Conservation (phyloP, 37 sponge, comb jelly and placozoan genomes). For the Eunapius fragilis region DNA sequence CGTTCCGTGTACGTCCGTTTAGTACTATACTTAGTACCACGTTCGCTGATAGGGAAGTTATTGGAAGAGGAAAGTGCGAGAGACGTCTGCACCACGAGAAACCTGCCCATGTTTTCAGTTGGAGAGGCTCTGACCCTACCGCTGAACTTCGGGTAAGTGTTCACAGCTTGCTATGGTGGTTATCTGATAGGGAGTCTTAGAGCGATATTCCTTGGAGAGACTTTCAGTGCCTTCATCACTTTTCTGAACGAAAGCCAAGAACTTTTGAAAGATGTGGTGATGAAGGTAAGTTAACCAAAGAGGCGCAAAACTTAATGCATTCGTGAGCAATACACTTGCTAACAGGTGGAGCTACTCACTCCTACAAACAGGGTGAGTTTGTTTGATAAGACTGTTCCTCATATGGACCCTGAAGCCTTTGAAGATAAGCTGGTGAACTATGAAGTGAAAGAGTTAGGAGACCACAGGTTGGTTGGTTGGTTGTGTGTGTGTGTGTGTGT, state of each 20-base stretch:
- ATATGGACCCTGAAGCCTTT: slow-evolving; percentile 56
- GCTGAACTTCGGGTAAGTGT: slow-evolving; percentile 55
- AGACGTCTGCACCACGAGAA: slow-evolving; percentile 21
- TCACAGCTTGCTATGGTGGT: background rate
- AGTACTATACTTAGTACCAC: background rate
- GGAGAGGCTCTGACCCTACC: slow-evolving; percentile 47
- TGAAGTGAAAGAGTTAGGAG: slow-evolving; percentile 83
- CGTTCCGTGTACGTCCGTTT: background rate
- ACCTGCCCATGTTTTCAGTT: slow-evolving; percentile 20
- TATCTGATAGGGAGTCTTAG: background rate
- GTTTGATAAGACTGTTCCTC: slow-evolving; percentile 4
- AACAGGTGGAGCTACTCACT: slow-evolving; percentile 83
- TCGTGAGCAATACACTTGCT: background rate
- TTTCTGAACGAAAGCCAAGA: slow-evolving; percentile 80
- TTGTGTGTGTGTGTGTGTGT: slow-evolving; percentile 4
- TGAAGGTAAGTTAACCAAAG: slow-evolving; percentile 51
- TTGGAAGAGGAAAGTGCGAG: slow-evolving; percentile 19
- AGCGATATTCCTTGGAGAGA: slow-evolving; percentile 83
- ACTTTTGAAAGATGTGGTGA: slow-evolving; percentile 59
- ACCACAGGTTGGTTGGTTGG: no score
- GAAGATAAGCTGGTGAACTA: slow-evolving; percentile 74
- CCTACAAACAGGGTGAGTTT: slow-evolving; percentile 57
- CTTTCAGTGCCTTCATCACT: slow-evolving; percentile 74
- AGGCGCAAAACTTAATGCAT: background rate
- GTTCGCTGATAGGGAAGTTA: background rate